These are phyloP conservation scores for Elgonia sp. DNA, from an alignment of 2,888 invertebrate genomes.

Conservation along the genomic window DNA sequence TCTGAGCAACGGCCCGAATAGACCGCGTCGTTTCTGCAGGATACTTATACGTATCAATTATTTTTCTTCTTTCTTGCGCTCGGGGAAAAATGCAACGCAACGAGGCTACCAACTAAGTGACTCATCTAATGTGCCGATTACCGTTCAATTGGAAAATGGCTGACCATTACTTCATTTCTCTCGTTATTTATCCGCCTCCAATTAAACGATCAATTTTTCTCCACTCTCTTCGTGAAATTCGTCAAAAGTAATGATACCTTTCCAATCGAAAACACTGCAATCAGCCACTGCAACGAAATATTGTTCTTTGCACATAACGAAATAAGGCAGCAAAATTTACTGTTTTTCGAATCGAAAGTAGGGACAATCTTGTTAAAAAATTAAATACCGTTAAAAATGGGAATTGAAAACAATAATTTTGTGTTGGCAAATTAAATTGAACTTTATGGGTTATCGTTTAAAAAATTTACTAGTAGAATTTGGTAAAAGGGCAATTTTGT, in stretches of 20 bases:
- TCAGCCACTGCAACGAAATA: neutral
- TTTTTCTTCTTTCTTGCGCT: constrained; percentile 70
- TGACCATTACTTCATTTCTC: constrained; percentile 64
- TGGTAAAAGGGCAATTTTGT: too few relatives aligned
- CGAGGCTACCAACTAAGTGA: constrained; percentile 74
- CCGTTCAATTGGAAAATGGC: constrained; percentile 73
- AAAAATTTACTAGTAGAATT: too few relatives aligned
- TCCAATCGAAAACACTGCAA: constrained; percentile 25
- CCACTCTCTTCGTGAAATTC: constrained; percentile 34
- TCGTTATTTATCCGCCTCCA: constrained; percentile 51
- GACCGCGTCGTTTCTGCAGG: constrained; percentile 78
- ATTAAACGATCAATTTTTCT: constrained; percentile 34
- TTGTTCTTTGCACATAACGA: neutral
- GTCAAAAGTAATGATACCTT: constrained; percentile 39
- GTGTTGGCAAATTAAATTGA: too few relatives aligned
- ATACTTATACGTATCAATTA: constrained; percentile 76
- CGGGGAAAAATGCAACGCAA: constrained; percentile 74
- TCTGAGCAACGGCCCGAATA: constrained; percentile 83
- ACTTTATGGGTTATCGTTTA: too few relatives aligned
- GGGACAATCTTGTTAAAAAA: too few relatives aligned
- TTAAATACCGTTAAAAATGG: too few relatives aligned
- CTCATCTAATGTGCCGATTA: constrained; percentile 74
- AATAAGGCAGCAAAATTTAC: too few relatives aligned
- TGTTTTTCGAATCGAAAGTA: too few relatives aligned
- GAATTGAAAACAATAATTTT: too few relatives aligned